Base-by-base conservation (phyloP, 2,113 vertebrate species). In the Poecilia latipinna region DNA sequence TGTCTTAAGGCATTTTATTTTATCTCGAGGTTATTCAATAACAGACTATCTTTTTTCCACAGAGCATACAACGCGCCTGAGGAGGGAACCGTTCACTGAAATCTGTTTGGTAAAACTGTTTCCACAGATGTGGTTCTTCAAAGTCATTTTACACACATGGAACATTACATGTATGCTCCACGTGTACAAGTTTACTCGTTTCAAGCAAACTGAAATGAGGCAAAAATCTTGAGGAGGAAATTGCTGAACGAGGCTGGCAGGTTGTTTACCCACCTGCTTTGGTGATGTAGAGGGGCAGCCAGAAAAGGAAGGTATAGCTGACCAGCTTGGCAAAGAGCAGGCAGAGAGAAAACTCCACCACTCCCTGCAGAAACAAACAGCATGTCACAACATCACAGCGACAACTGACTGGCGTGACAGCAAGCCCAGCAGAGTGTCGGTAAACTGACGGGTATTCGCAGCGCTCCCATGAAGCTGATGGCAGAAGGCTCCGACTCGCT, bases 231-330 rank as follows among this genome's bases (percentile, higher is more conserved):
- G 8, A 22, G 24, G 51, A 24, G 22, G 24, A 54, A n/a, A 7
- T n/a, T 24, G 17, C 22, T 24, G 17, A 57, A n/a, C 51, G 13
- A 13, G 61, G 7, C 12, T 62, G 28, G 1, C 12, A 29, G 29
- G 28, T 28, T 12, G 11, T 32, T 12, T 57, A 11, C 78, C 76
- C 33, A 88, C 97, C 97, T 2, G 97, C 92, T 4, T 98, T 98
- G 60, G 93, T 95, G 13, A 99, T 98, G 89, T 98, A 99, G 68
- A 99, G 96, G 0, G 98, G 97, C 78, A 99, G 93, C 98, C 98
- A 99, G 92, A 97, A 99, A 11, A 99, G 96, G 89, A 99, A 99
- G 2, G 98, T 99, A 86, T 99, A 99, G 88, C 97, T 99, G 92
- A 99, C 98, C 85, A 99, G 90, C 80, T 99, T 99, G 76, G 98